Evolutionary conservation across 2,797 vertebrate species (phyloP).

Genomic region (Smutsia gigantea): DNA sequence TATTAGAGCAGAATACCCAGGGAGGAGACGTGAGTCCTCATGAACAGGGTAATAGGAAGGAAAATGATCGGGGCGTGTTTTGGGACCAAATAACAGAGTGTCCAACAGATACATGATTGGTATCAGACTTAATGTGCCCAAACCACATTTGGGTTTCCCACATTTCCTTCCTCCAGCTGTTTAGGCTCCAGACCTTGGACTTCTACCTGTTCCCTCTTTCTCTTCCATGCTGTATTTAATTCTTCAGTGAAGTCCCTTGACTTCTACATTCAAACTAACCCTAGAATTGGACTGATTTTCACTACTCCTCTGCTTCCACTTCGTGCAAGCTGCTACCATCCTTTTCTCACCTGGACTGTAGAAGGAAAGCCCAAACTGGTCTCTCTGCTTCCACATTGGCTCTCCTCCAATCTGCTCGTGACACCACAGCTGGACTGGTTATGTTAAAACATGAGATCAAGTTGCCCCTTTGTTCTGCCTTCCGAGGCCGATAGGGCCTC

Average conservation of each 20-base stretch:
- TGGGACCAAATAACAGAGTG: neutral
- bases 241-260: neutral
- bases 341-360: neutral
- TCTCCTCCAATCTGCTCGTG: neutral
- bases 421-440: neutral
- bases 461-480: too few species aligned
- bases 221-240: neutral
- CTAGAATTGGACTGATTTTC: neutral
- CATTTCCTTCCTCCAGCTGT: neutral
- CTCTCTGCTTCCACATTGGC: neutral
- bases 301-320: neutral
- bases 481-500: fast-evolving
- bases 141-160: neutral
- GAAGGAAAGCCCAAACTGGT: neutral
- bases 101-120: neutral
- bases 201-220: neutral
- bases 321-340: neutral
- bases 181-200: neutral
- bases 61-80: neutral
- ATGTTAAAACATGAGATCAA: fast-evolving
- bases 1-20: neutral
- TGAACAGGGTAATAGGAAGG: neutral
- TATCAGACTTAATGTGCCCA: too few species aligned
- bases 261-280: neutral
- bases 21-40: neutral